phyloP scores from a whole-genome alignment of 1,140 invertebrate species.

The Caerostris darwini region DNA sequence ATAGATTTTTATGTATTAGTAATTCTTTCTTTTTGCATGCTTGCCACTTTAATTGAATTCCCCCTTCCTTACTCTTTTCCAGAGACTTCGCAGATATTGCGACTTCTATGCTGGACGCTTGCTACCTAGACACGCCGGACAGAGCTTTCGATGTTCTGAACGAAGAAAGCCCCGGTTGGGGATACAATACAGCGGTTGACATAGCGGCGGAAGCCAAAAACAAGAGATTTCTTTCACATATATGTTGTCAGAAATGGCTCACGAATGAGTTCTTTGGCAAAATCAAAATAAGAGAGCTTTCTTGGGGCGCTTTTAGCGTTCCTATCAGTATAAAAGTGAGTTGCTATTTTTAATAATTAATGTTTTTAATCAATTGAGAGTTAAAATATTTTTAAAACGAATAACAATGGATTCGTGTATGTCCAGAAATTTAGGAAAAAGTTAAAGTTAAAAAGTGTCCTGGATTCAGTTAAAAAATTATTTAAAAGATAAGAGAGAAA shows the following conservation, averaged over 20 bases:
- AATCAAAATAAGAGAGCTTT: conserved; percentile 81
- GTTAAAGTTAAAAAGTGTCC: too few relatives aligned
- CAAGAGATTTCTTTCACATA: conserved; percentile 82
- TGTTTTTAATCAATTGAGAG: too few relatives aligned
- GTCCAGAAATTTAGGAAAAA: too few relatives aligned
- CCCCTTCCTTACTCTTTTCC: conserved; percentile 33
- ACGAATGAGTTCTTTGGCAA: conserved; percentile 81
- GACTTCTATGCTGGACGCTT: conserved; percentile 82
- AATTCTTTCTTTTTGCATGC: too few relatives aligned
- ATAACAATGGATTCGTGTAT: too few relatives aligned
- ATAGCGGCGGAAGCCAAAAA: conserved; percentile 79
- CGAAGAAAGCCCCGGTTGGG: conserved; percentile 81
- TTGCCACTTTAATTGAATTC: too few relatives aligned
- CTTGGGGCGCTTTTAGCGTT: conserved; percentile 80
- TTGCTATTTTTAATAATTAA: background rate
- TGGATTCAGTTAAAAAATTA: too few relatives aligned
- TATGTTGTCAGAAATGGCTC: conserved; percentile 83
- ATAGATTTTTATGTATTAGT: too few relatives aligned
- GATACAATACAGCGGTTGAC: conserved; percentile 81
- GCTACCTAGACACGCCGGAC: conserved; percentile 80
- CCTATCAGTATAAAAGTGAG: conserved; percentile 81
- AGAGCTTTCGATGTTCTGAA: conserved; percentile 81
- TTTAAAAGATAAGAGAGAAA: too few relatives aligned
- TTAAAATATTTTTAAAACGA: too few relatives aligned
- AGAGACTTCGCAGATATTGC: conserved; percentile 83